Conservation (phyloP, 2,113 vertebrate species). For the Pachypanchax playfairii region DNA sequence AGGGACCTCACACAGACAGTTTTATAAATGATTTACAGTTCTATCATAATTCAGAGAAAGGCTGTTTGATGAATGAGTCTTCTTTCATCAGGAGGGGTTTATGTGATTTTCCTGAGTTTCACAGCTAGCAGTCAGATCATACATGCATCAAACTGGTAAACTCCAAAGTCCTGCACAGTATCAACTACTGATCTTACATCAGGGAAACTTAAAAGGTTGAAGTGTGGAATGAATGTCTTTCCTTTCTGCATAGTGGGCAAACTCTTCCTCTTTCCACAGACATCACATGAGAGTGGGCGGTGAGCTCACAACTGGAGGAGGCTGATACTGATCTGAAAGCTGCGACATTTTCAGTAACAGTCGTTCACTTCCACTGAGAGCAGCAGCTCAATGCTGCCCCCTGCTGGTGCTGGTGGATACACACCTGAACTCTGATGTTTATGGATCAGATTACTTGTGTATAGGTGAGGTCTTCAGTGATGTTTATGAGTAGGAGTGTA, state of each 20-base stretch:
- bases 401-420: no score
- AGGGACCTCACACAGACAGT: no score
- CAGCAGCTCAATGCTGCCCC: slow-evolving; percentile 10
- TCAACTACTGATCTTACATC: slow-evolving; percentile 26
- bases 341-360: neutral
- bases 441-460: no score
- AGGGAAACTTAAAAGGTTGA: slow-evolving; percentile 34
- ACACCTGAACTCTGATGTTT: no score
- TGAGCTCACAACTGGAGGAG: neutral
- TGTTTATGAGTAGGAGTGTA: no score
- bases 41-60: no score
- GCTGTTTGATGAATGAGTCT: neutral
- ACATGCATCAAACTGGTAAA: neutral
- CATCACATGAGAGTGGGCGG: slow-evolving; percentile 17
- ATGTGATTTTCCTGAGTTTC: slow-evolving; percentile 14
- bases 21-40: no score
- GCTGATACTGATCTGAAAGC: slow-evolving; percentile 1
- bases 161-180: neutral
- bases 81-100: neutral
- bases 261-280: slow-evolving; percentile 49
- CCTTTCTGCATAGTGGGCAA: slow-evolving; percentile 13
- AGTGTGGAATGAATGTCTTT: slow-evolving; percentile 10
- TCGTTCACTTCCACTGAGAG: neutral
- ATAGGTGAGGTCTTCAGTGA: no score
- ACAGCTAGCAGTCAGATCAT: neutral